phyloP scores from a whole-genome alignment of 35 echinoderm and acorn worm species.

The Strongylocentrotus purpuratus region DNA sequence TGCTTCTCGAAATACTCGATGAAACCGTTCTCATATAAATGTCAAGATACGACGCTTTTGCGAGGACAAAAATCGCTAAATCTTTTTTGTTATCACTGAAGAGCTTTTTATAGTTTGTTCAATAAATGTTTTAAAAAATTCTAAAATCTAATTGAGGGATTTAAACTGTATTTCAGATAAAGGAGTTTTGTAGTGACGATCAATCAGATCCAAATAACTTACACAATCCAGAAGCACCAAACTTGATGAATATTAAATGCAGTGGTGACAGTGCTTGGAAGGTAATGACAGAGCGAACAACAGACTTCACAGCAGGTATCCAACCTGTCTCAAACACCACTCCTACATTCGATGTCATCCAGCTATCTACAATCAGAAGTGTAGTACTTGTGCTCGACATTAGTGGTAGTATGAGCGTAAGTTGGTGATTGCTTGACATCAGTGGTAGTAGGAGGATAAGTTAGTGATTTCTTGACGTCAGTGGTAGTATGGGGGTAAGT shows the following conservation, averaged over 20 bases:
- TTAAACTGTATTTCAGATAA: not conserved
- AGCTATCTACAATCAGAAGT: not conserved
- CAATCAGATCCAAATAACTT: not conserved
- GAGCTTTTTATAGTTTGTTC: not conserved
- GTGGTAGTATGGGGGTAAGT: not conserved
- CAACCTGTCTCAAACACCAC: slow-evolving; percentile 5
- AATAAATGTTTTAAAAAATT: not conserved
- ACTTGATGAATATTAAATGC: not conserved
- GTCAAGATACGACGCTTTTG: too few species aligned
- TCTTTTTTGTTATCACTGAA: too few species aligned
- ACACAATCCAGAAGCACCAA: slow-evolving; percentile 1
- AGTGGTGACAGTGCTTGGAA: not conserved
- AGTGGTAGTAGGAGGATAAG: not conserved
- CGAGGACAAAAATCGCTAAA: too few species aligned
- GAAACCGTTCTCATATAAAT: too few species aligned
- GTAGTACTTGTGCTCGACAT: slow-evolving; percentile 11
- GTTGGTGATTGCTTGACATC: not conserved
- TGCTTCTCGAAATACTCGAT: too few species aligned
- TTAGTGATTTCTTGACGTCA: not conserved
- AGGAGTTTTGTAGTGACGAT: not conserved
- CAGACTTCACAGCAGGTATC: not conserved
- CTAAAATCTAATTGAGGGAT: not conserved
- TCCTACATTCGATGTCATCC: not conserved
- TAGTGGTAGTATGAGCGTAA: not conserved
- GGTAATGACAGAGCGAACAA: not conserved